Evolutionary conservation across 2,797 vertebrate species (phyloP).

Genomic region (Brotula barbata): DNA sequence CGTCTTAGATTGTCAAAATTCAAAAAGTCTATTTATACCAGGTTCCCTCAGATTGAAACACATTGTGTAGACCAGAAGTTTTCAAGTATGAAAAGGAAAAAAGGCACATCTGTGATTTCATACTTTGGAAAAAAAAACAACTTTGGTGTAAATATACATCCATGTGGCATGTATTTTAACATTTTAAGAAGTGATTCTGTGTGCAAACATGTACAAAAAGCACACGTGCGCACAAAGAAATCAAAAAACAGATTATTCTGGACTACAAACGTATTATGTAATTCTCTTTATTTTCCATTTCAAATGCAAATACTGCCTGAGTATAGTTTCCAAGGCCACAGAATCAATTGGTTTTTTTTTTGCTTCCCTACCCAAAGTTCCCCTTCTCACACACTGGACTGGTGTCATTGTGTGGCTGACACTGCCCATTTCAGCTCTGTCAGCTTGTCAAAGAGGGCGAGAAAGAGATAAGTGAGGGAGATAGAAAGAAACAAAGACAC

Average conservation of each 20-base stretch:
- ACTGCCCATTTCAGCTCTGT: background rate
- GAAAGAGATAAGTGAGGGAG: background rate
- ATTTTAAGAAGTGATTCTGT: too few relatives aligned
- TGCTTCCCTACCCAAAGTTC: background rate
- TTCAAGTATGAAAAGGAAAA: too few relatives aligned
- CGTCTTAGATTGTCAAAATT: too few relatives aligned
- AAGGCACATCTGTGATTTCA: too few relatives aligned
- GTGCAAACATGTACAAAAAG: slow-evolving; percentile 10
- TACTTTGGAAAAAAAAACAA: too few relatives aligned
- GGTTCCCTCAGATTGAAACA: too few relatives aligned
- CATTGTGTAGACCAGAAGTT: too few relatives aligned
- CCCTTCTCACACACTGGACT: background rate
- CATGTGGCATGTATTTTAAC: too few relatives aligned
- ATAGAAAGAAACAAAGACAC: background rate
- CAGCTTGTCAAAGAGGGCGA: background rate
- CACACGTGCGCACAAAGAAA: slow-evolving; percentile 8
- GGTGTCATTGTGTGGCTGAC: too few relatives aligned
- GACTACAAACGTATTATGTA: slow-evolving; percentile 29
- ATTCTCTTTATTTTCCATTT: slow-evolving; percentile 29
- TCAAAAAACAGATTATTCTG: slow-evolving; percentile 7
- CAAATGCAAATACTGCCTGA: slow-evolving; percentile 3
- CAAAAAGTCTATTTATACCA: too few relatives aligned
- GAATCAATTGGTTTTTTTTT: slow-evolving; percentile 27
- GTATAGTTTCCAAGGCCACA: slow-evolving; percentile 47
- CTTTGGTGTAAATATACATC: too few relatives aligned